Evolutionary conservation across 1,140 invertebrate genomes (phyloP), one percentile per base, ranked within the genome.

Genomic region (Atopsyche davidsoni): DNA sequence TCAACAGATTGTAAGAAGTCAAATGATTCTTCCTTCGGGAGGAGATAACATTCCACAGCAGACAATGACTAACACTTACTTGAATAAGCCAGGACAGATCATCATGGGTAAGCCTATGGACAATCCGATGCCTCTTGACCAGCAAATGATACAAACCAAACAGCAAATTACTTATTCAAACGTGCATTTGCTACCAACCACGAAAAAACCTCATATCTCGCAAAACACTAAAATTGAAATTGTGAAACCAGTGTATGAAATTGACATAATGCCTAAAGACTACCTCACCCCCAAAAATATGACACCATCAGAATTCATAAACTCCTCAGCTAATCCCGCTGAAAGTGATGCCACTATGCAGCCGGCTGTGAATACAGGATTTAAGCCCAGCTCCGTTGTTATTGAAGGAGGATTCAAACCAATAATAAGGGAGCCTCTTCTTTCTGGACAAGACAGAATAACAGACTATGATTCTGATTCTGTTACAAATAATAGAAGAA

Each of bases 351-450:
- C 64, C 31, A 68, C 67, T 1, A 50, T 72, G 40, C 43, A 54
- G 35, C 75, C 77, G 9, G 77, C 79, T 0, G 68, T 80, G 0
- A 86, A 86, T 58, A 83, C 80, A 2, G 87, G 87, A 0, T 91
- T 91, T 60, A 79, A 87, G 63, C 86, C 86, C 0, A 79, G 82
- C 48, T 83, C 84, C 0, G 81, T 91, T 11, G 81, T 89, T 0
- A 82, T 89, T 23, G 87, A 90, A 68, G 79, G 85, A 42, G 87
- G 87, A 0, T 91, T 91, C 59, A 86, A 82, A 48, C 87, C 88
- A 1, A 89, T 90, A 13, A 77, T 87, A n/a, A 72, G 75, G 13
- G 79, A 77, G 64, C 69, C 70, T 18, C 55, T 74, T 41, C 71
- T 74, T 64, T 65, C 68, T 4, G 67, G 66, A 21, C 68, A 79